Evolutionary conservation across 2,797 vertebrate species (phyloP).

Genomic region (Euthynnus affinis): DNA sequence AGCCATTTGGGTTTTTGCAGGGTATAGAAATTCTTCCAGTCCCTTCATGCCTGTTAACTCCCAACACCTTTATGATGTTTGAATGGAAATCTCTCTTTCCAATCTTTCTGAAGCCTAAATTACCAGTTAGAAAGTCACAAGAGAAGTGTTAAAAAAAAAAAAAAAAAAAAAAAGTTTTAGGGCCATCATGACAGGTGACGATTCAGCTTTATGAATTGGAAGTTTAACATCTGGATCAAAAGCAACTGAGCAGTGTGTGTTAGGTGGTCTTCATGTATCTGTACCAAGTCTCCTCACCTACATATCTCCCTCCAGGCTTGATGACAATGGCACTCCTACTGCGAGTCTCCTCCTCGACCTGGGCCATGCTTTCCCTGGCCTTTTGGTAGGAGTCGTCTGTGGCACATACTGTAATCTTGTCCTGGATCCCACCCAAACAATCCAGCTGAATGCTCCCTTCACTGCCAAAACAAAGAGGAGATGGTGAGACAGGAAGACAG

Average conservation of each 20-base stretch:
- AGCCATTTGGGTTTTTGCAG: slow-evolving; percentile 30
- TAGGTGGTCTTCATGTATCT: background rate
- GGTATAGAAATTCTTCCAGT: slow-evolving; percentile 20
- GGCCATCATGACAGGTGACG: background rate
- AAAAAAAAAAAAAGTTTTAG: background rate
- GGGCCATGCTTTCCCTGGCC: slow-evolving; percentile 96
- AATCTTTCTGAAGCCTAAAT: no score
- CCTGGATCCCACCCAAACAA: slow-evolving; percentile 96
- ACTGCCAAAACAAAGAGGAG: slow-evolving; percentile 82
- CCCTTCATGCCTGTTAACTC: slow-evolving; percentile 9
- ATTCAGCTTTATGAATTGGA: background rate
- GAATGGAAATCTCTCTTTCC: slow-evolving; percentile 7
- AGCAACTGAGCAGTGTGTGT: background rate
- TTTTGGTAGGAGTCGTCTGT: slow-evolving; percentile 99
- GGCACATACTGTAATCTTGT: slow-evolving; percentile 98
- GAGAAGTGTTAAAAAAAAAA: no score
- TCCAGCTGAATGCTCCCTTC: slow-evolving; percentile 95
- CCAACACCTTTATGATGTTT: background rate
- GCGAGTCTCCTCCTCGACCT: slow-evolving; percentile 96
- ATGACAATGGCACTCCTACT: slow-evolving; percentile 97
- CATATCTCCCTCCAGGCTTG: slow-evolving; percentile 93
- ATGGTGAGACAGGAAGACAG: slow-evolving; percentile 21
- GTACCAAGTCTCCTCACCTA: slow-evolving; percentile 86
- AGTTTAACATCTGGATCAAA: background rate
- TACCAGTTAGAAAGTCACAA: background rate